Base-by-base conservation (phyloP, 2,888 invertebrate genomes). In the Norana najaformis region DNA sequence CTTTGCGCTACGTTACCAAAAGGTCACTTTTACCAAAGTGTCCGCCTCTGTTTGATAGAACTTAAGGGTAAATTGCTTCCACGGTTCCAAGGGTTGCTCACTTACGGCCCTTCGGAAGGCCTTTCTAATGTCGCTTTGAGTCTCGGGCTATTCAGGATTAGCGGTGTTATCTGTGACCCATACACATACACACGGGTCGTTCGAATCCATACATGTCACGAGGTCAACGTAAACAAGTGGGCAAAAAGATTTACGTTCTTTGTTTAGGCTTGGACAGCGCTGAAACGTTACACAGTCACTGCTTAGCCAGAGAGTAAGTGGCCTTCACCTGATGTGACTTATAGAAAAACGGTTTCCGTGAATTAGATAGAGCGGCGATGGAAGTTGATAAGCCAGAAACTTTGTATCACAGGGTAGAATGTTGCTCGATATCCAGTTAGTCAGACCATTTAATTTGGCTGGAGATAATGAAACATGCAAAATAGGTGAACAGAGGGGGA, bases 321-420 rank as follows among this genome's bases (percentile, higher is more conserved):
- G 30, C 30, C 30, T 69, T 69, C 69, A 69, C 69, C 69, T 69
- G 69, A 69, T 0, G 69, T 69, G 69, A 69, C 69, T 69, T n/a
- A 69, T 69, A n/a, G 69, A n/a, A 69, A 69, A 69, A 13, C 69
- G 69, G 69, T 69, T 47, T 69, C 69, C 69, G 30, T 69, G 69
- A 69, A 69, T 69, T 69, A 69, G 69, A 16, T 69, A 69, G n/a
- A 69, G n/a, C 69, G 69, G n/a, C n/a, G 69, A 69, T 47, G 47
- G 69, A n/a, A 69, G 69, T 69, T n/a, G 69, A 69, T 69, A 69
- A 69, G 69, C n/a, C 69, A n/a, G 69, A 69, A n/a, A 69, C 69
- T 69, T n/a, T 69, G 69, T 69, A 69, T 23, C 47, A 47, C 23
- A 5, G 47, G n/a, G n/a, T n/a, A n/a, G n/a, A n/a, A n/a, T n/a